These are phyloP conservation scores for Zhengitettix transpicula DNA, from an alignment of 2,888 invertebrate genomes.

Conservation along the genomic window DNA sequence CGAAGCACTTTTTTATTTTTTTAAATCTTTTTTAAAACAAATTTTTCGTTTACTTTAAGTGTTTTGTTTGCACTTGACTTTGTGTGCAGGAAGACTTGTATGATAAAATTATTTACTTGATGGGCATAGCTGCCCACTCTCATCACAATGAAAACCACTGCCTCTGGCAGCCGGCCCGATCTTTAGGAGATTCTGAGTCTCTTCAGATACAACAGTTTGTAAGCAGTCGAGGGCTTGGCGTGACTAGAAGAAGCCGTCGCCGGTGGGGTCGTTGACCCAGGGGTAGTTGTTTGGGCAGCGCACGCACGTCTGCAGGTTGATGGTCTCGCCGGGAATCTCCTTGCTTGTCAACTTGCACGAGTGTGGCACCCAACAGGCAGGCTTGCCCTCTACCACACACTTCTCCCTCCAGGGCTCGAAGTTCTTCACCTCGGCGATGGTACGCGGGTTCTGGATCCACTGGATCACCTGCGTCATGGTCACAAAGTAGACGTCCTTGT, in stretches of 20 bases:
- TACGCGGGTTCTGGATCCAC: constrained; percentile 87
- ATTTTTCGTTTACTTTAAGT: background rate
- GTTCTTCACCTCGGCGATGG: constrained; percentile 68
- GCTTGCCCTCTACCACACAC: constrained; percentile 71
- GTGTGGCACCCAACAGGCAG: constrained; percentile 75
- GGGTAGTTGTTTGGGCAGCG: constrained; percentile 90
- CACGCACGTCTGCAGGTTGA: constrained; percentile 83
- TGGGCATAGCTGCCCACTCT: no score
- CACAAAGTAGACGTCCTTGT: constrained; percentile 84
- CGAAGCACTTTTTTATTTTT: background rate
- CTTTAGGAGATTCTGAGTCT: no score
- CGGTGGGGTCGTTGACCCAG: constrained; percentile 84
- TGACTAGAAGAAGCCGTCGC: constrained; percentile 74
- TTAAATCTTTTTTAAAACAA: background rate
- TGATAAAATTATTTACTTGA: no score
- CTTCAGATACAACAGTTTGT: no score
- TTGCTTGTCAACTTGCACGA: constrained; percentile 82
- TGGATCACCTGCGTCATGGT: constrained; percentile 94
- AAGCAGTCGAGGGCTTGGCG: background rate
- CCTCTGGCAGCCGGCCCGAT: no score
- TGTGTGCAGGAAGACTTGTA: no score
- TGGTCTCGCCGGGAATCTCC: constrained; percentile 86
- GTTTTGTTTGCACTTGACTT: background rate
- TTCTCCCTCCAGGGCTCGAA: constrained; percentile 92
- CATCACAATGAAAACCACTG: no score